A percentile compares a stretch with the other conserved stretches of the same genome.
These are phyloP conservation scores for Latheticus oryzae DNA, from an alignment of 2,888 invertebrate species.

Conservation along the genomic window DNA sequence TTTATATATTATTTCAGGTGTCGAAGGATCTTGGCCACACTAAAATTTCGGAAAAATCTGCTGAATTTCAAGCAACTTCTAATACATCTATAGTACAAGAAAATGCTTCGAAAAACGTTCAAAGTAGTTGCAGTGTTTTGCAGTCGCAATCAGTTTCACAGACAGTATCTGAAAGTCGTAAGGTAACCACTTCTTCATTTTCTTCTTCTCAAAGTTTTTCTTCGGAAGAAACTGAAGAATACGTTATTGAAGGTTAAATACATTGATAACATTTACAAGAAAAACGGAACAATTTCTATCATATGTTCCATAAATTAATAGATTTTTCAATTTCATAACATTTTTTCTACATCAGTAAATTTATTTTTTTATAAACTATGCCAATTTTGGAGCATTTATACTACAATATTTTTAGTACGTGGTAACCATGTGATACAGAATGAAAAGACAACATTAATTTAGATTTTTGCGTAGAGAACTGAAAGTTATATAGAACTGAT, in stretches of 20 bases:
- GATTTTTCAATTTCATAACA: no score
- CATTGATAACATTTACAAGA: no score
- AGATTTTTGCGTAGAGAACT: slow-evolving; percentile 45
- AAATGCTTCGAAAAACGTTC: slow-evolving; percentile 56
- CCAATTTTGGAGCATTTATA: slow-evolving; percentile 55
- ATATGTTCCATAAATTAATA: no score
- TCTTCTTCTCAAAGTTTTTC: slow-evolving; percentile 62
- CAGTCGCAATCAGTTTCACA: slow-evolving; percentile 57
- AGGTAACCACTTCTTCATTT: slow-evolving; percentile 60
- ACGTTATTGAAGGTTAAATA: slow-evolving; percentile 58
- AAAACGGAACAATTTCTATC: no score
- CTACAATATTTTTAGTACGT: slow-evolving; percentile 44
- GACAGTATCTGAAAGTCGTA: slow-evolving; percentile 57
- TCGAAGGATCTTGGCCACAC: slow-evolving; percentile 61
- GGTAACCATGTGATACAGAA: slow-evolving; percentile 54
- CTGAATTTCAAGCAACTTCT: slow-evolving; percentile 61
- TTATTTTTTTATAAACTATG: no score
- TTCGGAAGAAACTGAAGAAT: slow-evolving; percentile 65
- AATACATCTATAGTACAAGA: slow-evolving; percentile 61
- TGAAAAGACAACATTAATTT: slow-evolving; percentile 48
- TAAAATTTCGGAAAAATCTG: slow-evolving; percentile 61
- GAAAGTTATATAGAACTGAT: slow-evolving; percentile 66
- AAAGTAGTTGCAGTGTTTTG: slow-evolving; percentile 58
- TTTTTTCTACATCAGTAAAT: no score
- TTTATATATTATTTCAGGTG: slow-evolving; percentile 50